A percentile compares a stretch with the other conserved stretches of the same genome.
Evolutionary conservation across 2,113 vertebrate genomes (phyloP).

Genomic region (Erpornis zantholeuca): DNA sequence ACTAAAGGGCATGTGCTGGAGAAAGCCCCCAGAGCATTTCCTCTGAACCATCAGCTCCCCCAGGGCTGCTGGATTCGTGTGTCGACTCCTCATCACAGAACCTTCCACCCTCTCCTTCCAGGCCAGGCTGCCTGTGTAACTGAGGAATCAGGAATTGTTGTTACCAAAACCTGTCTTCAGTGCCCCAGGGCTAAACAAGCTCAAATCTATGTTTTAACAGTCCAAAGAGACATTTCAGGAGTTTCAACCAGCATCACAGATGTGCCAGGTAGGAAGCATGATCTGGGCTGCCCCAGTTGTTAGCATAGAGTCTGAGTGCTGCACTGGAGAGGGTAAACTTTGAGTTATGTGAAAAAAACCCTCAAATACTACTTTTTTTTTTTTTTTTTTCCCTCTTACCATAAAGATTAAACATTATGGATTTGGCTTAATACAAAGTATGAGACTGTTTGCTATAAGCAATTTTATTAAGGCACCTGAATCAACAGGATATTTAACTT

Average conservation of each 20-base stretch:
- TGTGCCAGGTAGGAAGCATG: not conserved
- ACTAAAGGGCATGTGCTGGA: not conserved
- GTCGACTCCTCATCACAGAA: not conserved
- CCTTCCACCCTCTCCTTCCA: not conserved
- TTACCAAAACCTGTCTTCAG: not conserved
- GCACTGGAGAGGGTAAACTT: not conserved
- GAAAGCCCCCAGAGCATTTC: not conserved
- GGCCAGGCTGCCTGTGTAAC: not conserved
- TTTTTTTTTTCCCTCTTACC: not conserved
- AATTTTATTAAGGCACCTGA: not conserved
- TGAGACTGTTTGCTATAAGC: not conserved
- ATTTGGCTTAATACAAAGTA: not conserved
- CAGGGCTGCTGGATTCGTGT: not conserved
- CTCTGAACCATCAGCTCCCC: not conserved
- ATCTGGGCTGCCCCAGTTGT: not conserved
- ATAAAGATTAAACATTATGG: not conserved
- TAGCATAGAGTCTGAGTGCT: not conserved
- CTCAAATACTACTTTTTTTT: not conserved
- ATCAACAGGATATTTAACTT: not conserved
- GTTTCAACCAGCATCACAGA: conserved; percentile 38
- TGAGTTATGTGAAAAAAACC: not conserved
- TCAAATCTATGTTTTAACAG: conserved; percentile 37
- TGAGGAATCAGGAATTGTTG: not conserved
- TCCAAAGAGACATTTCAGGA: conserved; percentile 37
- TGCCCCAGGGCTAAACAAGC: conserved; percentile 48